Base-by-base conservation (phyloP, 1,140 invertebrate genomes). In the Bombus confusus region DNA sequence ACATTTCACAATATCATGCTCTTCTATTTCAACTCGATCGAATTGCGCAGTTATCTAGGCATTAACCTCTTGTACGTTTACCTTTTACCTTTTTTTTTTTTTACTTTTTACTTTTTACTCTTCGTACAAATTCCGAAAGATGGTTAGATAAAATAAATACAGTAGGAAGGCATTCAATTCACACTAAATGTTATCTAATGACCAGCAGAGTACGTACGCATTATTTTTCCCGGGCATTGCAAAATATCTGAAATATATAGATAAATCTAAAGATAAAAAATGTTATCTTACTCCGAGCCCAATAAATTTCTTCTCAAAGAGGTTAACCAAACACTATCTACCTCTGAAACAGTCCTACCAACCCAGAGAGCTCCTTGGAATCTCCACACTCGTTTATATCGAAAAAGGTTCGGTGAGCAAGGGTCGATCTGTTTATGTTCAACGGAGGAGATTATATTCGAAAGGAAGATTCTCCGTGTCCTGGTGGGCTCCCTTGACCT, bases 401-500 rank as follows among this genome's bases (percentile, higher is more conserved):
- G 47, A 79, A 28, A 68, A 68, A 52, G 64, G 34, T 80, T 34
- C 66, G 3, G 3, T 25, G 68, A 39, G 9, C 37, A 12, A 8
- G 4, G 37, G 22, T 41, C 66, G 12, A 71, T 41, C 34, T 39
- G 68, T 72, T 69, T 57, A 80, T 59, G 72, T n/a, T 28, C 25
- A 28, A 41, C n/a, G 34, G 39, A 57, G 39, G 59, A 37, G 22
- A n/a, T 72, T 15, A 39, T 72, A 28, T 62, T 28, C 15, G 52
- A 6, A 8, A 43, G 72, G 52, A 76, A 68, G 47, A 22, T 52
- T 68, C 15, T 28, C 25, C 43, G 52, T 1, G 4, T 83, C 81
- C 62, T 74, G 15, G 81, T 28, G 73, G 72, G 41, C 73, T 83
- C 83, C 83, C 77, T 81, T 85, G 83, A 85, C 83, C 83, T 78